phyloP scores from a whole-genome alignment of 2,888 invertebrate genomes.

The Agrochola circellaris region DNA sequence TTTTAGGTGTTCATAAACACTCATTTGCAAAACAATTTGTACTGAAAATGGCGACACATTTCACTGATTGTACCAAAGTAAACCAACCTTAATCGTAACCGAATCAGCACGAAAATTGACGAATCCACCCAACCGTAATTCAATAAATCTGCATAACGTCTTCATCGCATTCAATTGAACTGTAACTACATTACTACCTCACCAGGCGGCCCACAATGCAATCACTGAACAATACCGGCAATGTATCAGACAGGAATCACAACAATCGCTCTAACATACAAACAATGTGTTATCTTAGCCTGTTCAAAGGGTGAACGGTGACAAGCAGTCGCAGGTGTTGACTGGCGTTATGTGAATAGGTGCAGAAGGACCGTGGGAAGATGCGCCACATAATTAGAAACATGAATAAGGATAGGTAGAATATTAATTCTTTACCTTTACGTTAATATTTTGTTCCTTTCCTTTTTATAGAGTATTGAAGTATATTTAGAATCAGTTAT shows the following conservation, averaged over 20 bases:
- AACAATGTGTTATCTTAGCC: constrained; percentile 65
- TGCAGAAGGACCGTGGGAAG: constrained; percentile 31
- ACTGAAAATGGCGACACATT: constrained; percentile 30
- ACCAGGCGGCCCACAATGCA: constrained; percentile 37
- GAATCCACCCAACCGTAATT: constrained; percentile 34
- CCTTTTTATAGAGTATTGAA: too few relatives aligned
- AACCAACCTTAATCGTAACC: constrained; percentile 44
- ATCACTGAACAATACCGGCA: constrained; percentile 58
- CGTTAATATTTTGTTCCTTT: not conserved
- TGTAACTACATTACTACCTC: constrained; percentile 54
- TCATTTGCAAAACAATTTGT: constrained; percentile 27
- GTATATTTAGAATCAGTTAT: too few relatives aligned
- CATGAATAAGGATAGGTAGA: too few relatives aligned
- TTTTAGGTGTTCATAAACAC: constrained; percentile 10
- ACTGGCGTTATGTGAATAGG: not conserved
- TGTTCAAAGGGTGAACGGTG: constrained; percentile 53
- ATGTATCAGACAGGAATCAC: constrained; percentile 62
- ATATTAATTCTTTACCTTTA: not conserved
- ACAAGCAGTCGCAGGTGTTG: constrained; percentile 58
- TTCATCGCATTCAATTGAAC: constrained; percentile 55
- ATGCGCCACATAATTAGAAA: too few relatives aligned
- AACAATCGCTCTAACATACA: constrained; percentile 49
- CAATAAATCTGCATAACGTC: constrained; percentile 61
- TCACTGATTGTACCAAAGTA: constrained; percentile 39
- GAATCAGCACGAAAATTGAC: constrained; percentile 49